Evolutionary conservation across 2,888 invertebrate genomes (phyloP), one percentile per base, ranked within the genome.

Genomic region (Hecatera dysodea): DNA sequence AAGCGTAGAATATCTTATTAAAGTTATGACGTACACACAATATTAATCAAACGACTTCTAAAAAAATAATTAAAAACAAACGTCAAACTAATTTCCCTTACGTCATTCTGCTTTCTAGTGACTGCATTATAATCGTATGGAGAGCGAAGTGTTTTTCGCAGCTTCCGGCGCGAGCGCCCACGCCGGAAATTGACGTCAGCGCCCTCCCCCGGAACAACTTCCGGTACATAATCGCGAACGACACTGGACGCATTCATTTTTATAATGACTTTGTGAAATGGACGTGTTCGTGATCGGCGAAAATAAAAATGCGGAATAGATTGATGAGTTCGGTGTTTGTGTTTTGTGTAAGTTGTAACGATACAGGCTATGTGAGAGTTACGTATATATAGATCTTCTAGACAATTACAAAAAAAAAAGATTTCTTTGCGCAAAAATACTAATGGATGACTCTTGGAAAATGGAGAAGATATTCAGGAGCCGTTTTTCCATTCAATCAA

Each of bases 171-270:
- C 81, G 81, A 83, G 87, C 89, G 88, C 87, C 82, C 83, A 84
- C 81, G 63, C 86, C 91, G 93, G 92, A 93, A 91, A 90, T 91
- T 90, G 90, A 89, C 90, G 92, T 91, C 91, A 90, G 89, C 88
- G 87, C 90, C 90, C 89, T 81, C 84, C 88, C 87, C 79, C 87
- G 86, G 87, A 86, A 88, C 91, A 88, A 91, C 91, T 87, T 93
- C 93, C 92, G 90, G 90, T 72, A 88, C 86, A 89, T 91, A 92
- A 92, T 91, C 91, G 85, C 83, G 63, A 78, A 83, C 85, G 89
- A 89, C 90, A 88, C 89, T 90, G 89, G 89, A 87, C 90, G 90
- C 87, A 87, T 89, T 84, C 81, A 83, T 87, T 88, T 88, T 88
- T 90, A 86, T 88, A 88, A 86, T 90, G 82, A 86, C 84, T 73